Evolutionary conservation across 2,113 vertebrate genomes (phyloP), one percentile per base, ranked within the genome.

Genomic region (Apteryx owenii): DNA sequence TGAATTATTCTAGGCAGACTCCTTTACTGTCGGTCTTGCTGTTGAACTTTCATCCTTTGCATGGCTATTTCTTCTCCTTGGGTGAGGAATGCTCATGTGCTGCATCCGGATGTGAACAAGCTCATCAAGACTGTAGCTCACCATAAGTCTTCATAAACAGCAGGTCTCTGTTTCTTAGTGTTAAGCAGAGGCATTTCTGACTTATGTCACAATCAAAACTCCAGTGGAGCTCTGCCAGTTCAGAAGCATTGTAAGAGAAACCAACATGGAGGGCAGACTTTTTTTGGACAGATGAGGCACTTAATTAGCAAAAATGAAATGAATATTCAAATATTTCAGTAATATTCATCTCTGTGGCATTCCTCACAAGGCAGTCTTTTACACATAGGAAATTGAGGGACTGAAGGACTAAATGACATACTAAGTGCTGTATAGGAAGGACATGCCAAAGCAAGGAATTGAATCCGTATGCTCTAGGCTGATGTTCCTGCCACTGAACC

Each of bases 1-100:
- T 7, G 71, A 88, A 65, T 19, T 3, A 69, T 31, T 83, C 29
- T 72, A 83, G 48, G 68, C 15, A 48, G 42, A 72, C 11, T 48
- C 50, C 23, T 72, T 77, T 25, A 12, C 29, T 13, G 3, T 29
- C 38, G 64, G 23, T 53, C 22, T 26, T 77, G n/a, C 48, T 73
- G 58, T 12, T 81, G 46, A 60, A 64, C 25, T 72, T 42, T 25
- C 75, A 76, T 65, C 48, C 26, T 76, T 20, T 60, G 78, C 0
- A 0, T 10, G 0, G 1, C 64, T 1, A 0, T 6, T 50, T 21
- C 26, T 69, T 46, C 25, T 31, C 48, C n/a, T 42, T 9, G 76
- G 69, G 21, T 29, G 36, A 71, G 25, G 61, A 78, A 16, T 12
- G 72, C 11, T 23, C 21, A 0, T 1, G 20, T 20, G 70, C 33